Evolutionary conservation across 1,140 invertebrate genomes (phyloP).

Genomic region (Trichogramma pretiosum): DNA sequence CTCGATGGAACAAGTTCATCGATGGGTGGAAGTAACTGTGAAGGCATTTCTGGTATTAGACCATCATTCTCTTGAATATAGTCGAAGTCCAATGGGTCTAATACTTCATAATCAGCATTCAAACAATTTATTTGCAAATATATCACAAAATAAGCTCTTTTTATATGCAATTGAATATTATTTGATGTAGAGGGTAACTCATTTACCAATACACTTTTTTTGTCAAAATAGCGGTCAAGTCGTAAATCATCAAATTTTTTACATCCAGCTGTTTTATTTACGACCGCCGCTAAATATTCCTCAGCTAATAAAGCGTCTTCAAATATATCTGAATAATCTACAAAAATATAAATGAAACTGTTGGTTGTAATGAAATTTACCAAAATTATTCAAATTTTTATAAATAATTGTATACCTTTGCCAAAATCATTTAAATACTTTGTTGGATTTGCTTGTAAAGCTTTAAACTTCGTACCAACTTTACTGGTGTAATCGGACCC

Average conservation of each 20-base stretch:
- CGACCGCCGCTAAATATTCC: not conserved
- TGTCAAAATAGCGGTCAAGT: not conserved
- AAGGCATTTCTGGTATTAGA: not conserved
- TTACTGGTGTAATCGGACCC: constrained; percentile 1
- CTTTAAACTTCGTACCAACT: constrained; percentile 2
- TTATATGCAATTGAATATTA: not conserved
- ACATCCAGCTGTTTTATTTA: not conserved
- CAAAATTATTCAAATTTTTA: not conserved
- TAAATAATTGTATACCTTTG: not conserved
- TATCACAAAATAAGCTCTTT: not conserved
- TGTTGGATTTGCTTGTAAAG: not conserved
- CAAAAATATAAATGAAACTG: not conserved
- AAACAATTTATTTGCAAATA: not conserved
- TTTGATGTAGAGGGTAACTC: not conserved
- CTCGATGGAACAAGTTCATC: not conserved
- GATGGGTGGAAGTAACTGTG: not conserved
- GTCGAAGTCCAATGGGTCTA: not conserved
- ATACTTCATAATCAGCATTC: not conserved
- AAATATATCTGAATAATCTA: not conserved
- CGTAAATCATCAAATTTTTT: not conserved
- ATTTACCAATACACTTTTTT: not conserved
- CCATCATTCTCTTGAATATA: not conserved
- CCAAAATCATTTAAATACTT: not conserved
- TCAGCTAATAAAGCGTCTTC: not conserved
- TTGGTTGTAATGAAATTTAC: not conserved